Percentiles rank a stretch among this genome's conserved stretches.
phyloP scores from a whole-genome alignment of 1,140 invertebrate genomes.

The Sitobion miscanthi region DNA sequence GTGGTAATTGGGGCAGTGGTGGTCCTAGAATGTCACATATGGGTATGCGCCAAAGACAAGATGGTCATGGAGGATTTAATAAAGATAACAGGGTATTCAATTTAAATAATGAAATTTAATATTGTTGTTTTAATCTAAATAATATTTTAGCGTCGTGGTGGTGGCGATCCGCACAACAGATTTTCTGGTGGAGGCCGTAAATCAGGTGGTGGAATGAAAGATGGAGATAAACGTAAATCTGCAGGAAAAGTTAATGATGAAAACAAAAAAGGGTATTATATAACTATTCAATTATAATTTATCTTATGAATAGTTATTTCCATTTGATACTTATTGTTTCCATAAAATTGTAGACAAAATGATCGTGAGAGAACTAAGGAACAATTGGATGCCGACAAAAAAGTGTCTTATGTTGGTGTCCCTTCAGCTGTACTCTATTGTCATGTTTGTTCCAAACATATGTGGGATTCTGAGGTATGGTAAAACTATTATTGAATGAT shows the following conservation, averaged over 20 bases:
- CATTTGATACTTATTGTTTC: neutral
- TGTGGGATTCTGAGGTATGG: conserved; percentile 76
- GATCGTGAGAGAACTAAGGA: conserved; percentile 47
- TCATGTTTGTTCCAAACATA: conserved; percentile 77
- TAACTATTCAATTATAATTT: neutral
- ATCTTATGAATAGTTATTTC: neutral
- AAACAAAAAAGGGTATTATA: conserved; percentile 48
- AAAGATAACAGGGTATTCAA: conserved; percentile 34
- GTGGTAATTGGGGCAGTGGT: neutral
- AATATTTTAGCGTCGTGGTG: neutral
- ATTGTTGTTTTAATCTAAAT: neutral
- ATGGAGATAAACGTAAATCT: conserved; percentile 49
- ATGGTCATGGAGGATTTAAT: conserved; percentile 9
- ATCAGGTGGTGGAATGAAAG: conserved; percentile 39
- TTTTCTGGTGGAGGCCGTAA: conserved; percentile 29
- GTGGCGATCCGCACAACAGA: neutral
- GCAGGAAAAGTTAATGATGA: conserved; percentile 45
- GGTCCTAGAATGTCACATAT: conserved; percentile 24
- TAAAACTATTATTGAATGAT: neutral
- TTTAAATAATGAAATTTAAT: no score
- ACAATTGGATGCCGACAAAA: conserved; percentile 47
- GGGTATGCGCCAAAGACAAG: conserved; percentile 33
- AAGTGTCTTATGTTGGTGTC: conserved; percentile 64
- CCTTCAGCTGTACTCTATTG: conserved; percentile 72
- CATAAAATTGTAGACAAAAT: conserved; percentile 26